phyloP scores from a whole-genome alignment of 2,888 invertebrate genomes.

The Agonum fuliginosum region DNA sequence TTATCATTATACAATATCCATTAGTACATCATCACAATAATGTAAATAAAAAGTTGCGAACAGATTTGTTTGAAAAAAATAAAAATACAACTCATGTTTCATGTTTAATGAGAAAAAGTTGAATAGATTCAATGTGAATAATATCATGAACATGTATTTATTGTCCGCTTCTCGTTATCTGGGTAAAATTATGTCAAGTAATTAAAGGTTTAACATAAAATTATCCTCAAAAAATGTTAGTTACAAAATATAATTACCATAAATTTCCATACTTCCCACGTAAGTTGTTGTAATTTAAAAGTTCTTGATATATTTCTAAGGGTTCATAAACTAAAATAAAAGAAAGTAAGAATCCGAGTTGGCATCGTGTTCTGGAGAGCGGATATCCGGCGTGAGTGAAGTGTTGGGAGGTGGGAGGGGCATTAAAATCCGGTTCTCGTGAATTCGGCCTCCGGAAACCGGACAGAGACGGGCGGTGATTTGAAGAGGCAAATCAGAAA shows the following conservation, averaged over 20 bases:
- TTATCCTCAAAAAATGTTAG: not conserved
- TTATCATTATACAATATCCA: too few relatives aligned
- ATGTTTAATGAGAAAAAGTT: not conserved
- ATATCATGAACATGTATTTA: too few relatives aligned
- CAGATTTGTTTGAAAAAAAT: too few relatives aligned
- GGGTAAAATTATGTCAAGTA: not conserved
- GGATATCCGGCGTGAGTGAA: conserved; percentile 7
- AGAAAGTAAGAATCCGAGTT: not conserved
- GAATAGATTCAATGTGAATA: not conserved
- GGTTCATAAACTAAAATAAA: not conserved
- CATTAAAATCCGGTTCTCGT: not conserved
- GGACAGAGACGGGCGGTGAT: not conserved
- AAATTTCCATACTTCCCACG: not conserved
- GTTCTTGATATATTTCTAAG: not conserved
- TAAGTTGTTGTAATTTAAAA: not conserved
- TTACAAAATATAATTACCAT: conserved; percentile 2
- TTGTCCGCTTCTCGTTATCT: not conserved
- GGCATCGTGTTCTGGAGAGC: conserved; percentile 8
- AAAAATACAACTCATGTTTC: not conserved
- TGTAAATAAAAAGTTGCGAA: too few relatives aligned
- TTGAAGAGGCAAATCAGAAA: too few relatives aligned
- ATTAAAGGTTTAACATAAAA: not conserved
- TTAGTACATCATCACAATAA: too few relatives aligned
- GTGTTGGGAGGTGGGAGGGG: too few relatives aligned
- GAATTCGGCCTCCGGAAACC: not conserved